Evolutionary conservation across 2,888 invertebrate species (phyloP), one percentile per base, ranked within the genome.

Genomic region (Folsomia candida): DNA sequence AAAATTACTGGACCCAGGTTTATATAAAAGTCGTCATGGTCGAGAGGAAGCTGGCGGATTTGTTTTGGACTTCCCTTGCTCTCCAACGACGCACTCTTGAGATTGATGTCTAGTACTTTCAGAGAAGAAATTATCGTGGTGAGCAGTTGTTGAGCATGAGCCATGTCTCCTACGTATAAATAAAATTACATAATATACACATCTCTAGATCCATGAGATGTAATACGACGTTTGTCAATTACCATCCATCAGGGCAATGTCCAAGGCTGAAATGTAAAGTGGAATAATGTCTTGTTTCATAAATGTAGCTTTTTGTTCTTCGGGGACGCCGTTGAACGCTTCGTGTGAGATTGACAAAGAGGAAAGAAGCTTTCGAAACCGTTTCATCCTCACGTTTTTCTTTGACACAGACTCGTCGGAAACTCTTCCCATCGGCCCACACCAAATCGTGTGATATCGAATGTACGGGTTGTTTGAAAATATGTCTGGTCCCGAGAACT

Each of bases 191-290:
- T 47, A 47, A 63, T 1, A 22, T 37, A 37, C 24, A 63, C 25
- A 63, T 37, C 25, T n/a, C n/a, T n/a, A n/a, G n/a, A n/a, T n/a
- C n/a, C n/a, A 22, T 26, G 27, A 62, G n/a, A 24, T 4, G 2
- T 37, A 24, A 37, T n/a, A n/a, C n/a, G n/a, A n/a, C n/a, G 20
- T 37, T 59, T 9, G 57, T 22, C 60, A 37, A 58, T 64, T 66
- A 68, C 76, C 73, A 57, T 77, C 78, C 24, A 70, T 78, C 18
- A 77, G 69, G 11, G 74, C 72, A 11, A 78, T 51, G 25, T 78
- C 78, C 24, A 78, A 28, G 11, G 75, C 75, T 51, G 72, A 68
- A 20, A 76, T 71, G 62, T 78, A 75, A 20, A 77, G 20, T 14
- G 69, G 69, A 27, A 78, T 65, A 28, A 78, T 75, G 67, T 72